phyloP scores from a whole-genome alignment of 2,888 invertebrate species.

The Orgyia antiqua region DNA sequence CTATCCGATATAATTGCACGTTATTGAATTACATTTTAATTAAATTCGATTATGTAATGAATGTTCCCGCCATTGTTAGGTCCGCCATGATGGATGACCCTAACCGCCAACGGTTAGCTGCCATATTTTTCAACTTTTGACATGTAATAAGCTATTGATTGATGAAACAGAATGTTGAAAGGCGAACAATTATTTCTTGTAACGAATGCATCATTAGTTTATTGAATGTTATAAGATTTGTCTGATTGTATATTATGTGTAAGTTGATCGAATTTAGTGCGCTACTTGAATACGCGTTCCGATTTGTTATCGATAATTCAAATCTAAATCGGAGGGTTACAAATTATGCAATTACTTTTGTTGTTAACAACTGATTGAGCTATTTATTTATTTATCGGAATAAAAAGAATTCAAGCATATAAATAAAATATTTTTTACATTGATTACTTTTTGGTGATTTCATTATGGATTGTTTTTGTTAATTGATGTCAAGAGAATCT shows the following conservation, averaged over 20 bases:
- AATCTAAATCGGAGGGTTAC: slow-evolving; percentile 2
- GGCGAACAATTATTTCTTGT: slow-evolving; percentile 48
- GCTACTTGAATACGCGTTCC: slow-evolving; percentile 21
- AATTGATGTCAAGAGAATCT: no score
- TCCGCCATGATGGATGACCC: slow-evolving; percentile 23
- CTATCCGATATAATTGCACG: slow-evolving; percentile 32
- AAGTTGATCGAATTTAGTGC: slow-evolving; percentile 15
- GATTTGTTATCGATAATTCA: slow-evolving; percentile 11
- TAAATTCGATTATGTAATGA: slow-evolving; percentile 33
- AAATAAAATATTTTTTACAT: no score
- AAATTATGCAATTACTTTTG: slow-evolving; percentile 5
- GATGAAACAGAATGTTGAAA: slow-evolving; percentile 49
- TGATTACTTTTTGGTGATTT: no score
- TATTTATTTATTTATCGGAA: neutral
- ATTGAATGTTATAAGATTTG: slow-evolving; percentile 24
- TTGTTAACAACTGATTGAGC: slow-evolving; percentile 1
- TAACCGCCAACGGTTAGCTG: slow-evolving; percentile 41
- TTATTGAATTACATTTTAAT: slow-evolving; percentile 62
- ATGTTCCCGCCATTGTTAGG: slow-evolving; percentile 24
- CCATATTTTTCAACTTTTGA: slow-evolving; percentile 51
- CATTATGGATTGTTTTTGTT: no score
- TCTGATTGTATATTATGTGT: slow-evolving; percentile 13
- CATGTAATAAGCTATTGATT: slow-evolving; percentile 52
- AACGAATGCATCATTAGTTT: slow-evolving; percentile 36
- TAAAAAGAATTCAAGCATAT: no score